A percentile compares a stretch with the other conserved stretches of the same genome.
Conservation (phyloP, 1,140 invertebrate genomes). For the Akabosia matsudoensis region DNA sequence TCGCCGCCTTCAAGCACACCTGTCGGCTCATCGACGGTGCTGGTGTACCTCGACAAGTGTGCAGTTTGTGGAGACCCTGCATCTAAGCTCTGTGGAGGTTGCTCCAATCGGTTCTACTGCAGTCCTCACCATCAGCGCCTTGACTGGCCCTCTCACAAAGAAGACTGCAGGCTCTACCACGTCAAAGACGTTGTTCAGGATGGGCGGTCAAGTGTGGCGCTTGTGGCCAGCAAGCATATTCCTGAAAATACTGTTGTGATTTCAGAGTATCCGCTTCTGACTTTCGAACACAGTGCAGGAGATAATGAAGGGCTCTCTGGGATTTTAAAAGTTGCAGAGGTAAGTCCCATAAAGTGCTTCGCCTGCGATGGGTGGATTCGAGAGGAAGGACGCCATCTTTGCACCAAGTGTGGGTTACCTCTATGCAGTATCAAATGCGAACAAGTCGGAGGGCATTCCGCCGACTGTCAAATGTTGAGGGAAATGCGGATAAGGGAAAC, state of each 20-base stretch:
- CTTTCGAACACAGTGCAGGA: neutral
- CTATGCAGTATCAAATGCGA: neutral
- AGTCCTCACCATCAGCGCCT: neutral
- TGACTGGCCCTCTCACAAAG: neutral
- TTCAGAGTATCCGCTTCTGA: neutral
- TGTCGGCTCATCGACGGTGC: neutral
- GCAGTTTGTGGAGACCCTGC: neutral
- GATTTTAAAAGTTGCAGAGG: neutral
- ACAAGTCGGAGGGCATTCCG: neutral
- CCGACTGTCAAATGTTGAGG: neutral
- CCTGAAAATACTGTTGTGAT: neutral
- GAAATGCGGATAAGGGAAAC: neutral
- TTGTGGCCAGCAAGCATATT: neutral
- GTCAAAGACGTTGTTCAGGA: neutral
- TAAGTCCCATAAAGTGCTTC: neutral
- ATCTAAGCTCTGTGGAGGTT: neutral
- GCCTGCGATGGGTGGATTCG: neutral
- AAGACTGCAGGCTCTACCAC: neutral
- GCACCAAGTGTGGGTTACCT: neutral
- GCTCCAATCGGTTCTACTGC: neutral
- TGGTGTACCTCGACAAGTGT: conserved; percentile 2
- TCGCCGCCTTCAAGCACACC: neutral
- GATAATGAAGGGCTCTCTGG: neutral
- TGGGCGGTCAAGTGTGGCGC: neutral
- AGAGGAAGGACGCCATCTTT: neutral